These are phyloP conservation scores for Euura lappo DNA, from an alignment of 1,140 invertebrate genomes.

Conservation along the genomic window DNA sequence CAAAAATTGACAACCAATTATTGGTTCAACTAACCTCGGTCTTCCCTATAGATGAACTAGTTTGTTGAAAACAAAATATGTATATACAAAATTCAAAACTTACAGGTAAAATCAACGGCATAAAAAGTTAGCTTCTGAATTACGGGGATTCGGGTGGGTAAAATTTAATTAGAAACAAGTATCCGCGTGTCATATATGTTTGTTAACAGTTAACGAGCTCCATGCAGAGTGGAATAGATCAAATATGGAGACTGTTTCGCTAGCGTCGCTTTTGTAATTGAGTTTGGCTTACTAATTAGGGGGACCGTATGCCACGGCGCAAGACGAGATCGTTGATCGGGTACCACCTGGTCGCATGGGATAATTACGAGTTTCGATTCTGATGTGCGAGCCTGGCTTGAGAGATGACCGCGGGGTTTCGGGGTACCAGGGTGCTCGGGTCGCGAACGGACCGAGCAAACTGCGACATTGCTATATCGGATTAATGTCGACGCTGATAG, in stretches of 20 bases:
- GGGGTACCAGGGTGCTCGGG: neutral
- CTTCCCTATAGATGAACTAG: too few species aligned
- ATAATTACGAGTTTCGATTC: neutral
- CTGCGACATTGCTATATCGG: neutral
- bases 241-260: constrained; percentile 3
- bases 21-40: too few species aligned
- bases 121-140: too few species aligned
- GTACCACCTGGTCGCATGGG: neutral
- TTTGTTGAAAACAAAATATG: too few species aligned
- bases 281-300: constrained; percentile 7
- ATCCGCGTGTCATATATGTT: neutral
- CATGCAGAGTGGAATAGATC: constrained; percentile 1
- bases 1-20: too few species aligned
- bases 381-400: too few species aligned
- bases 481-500: constrained; percentile 51
- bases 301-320: neutral
- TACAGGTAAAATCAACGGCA: too few species aligned
- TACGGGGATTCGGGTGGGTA: neutral
- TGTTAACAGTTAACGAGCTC: neutral
- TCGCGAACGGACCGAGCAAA: neutral
- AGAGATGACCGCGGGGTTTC: neutral
- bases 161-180: constrained; percentile 7
- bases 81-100: too few species aligned
- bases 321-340: neutral
- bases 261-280: constrained; percentile 2